Evolutionary conservation across 2,797 vertebrate species (phyloP).

Genomic region (Hypotaenidia philippensis): DNA sequence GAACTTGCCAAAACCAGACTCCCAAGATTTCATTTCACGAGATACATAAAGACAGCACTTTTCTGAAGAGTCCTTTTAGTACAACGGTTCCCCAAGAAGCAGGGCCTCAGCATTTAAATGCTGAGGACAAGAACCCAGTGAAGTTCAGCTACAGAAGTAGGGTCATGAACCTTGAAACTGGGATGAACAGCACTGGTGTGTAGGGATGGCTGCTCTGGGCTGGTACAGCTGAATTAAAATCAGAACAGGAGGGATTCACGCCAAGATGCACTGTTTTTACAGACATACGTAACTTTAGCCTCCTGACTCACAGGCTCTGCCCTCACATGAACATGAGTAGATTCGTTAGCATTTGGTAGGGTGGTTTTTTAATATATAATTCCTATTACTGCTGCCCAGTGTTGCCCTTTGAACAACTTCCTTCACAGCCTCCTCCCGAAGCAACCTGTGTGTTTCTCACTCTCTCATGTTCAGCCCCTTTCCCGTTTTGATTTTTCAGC

Average conservation of each 20-base stretch:
- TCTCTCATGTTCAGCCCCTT: not conserved
- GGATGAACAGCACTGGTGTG: not conserved
- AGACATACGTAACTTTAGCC: not conserved
- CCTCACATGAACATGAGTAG: not conserved
- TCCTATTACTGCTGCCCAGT: not conserved
- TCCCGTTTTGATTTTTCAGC: not conserved
- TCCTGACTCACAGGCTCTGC: not conserved
- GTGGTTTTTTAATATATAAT: not conserved
- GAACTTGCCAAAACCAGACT: fast-evolving
- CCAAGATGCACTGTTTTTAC: not conserved
- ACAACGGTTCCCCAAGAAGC: not conserved
- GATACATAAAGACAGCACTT: fast-evolving
- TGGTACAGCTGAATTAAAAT: not conserved
- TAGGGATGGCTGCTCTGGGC: not conserved
- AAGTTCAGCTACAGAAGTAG: not conserved
- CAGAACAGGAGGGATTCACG: fast-evolving
- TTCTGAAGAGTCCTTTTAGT: not conserved
- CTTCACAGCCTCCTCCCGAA: not conserved
- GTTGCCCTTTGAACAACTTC: not conserved
- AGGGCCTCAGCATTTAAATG: not conserved
- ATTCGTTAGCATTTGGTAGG: not conserved
- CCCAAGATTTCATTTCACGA: fast-evolving
- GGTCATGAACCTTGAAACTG: not conserved
- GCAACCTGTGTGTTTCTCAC: not conserved
- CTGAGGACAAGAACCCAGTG: not conserved